Base-by-base conservation (phyloP, 2,113 vertebrate genomes). In the Xiphophorus couchianus region DNA sequence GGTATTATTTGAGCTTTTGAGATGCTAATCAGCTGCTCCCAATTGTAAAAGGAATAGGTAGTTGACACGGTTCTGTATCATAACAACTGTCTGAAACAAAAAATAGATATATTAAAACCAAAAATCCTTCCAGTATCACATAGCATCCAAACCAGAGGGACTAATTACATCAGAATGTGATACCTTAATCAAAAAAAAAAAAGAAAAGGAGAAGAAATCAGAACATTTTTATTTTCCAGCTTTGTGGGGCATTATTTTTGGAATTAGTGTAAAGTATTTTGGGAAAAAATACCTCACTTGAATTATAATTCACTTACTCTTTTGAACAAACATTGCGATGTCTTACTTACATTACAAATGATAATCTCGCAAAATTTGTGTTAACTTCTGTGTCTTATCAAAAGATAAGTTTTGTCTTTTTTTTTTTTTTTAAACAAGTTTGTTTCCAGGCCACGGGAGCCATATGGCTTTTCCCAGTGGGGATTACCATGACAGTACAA, bases 381-480 rank as follows among this genome's bases (percentile, higher is more conserved):
- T 58, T 10, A 29, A 44, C n/a, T 63, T 63, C 25, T 67, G 62
- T 64, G 39, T 27, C 29, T 68, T 33, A 75, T 28, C 37, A 64
- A 71, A 44, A 30, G 28, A 77, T 61, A 63, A 39, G 29, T 73
- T 51, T 39, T 54, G 31, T 68, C 10, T 10, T 65, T 69, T 63
- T 9, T 28, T 12, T 63, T 9, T 27, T 33, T 33, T 33, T 33
- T 12, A 7, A 51, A 67, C 65, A 22, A 22, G 60, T 29, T 63
- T 74, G 54, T 78, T 51, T n/a, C 48, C 39, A 69, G 51, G 69
- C 62, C 62, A n/a, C 27, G 29, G 14, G 31, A 60, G 29, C 42
- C 58, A 27, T 48, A 30, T 19, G 58, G 66, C 39, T 71, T 44
- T 83, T 74, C 69, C 75, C 65, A 63, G 48, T 54, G 74, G 33